phyloP scores from a whole-genome alignment of 2,888 invertebrate species.

The Eristalis tenax region DNA sequence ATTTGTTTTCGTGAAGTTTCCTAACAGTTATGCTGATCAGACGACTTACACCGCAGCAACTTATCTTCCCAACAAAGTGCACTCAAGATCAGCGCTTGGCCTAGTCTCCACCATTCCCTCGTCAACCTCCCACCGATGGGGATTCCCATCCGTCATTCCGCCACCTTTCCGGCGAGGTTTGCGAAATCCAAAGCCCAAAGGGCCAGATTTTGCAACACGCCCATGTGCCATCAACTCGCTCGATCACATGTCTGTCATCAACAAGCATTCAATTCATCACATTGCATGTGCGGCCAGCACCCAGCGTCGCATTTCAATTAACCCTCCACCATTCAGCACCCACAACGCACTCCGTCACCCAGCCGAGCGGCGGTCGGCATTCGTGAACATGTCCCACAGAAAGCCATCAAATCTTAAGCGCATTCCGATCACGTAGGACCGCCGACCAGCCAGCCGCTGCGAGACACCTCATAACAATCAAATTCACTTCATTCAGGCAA shows the following conservation, averaged over 20 bases:
- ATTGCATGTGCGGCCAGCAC: neutral
- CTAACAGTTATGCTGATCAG: neutral
- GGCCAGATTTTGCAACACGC: neutral
- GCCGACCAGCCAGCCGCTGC: conserved; percentile 14
- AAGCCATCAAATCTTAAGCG: conserved; percentile 22
- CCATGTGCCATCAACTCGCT: neutral
- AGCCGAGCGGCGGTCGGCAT: neutral
- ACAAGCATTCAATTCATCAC: neutral
- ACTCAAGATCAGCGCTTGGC: neutral
- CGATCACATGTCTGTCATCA: neutral
- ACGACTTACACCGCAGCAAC: neutral
- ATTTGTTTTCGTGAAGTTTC: no score
- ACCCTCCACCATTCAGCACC: neutral
- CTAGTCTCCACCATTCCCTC: neutral
- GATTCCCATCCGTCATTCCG: neutral
- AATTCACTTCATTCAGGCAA: conserved; percentile 54
- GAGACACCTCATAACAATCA: conserved; percentile 69
- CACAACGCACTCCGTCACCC: neutral
- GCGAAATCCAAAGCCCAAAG: neutral
- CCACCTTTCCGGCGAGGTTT: neutral
- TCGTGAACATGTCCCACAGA: neutral
- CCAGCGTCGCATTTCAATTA: neutral
- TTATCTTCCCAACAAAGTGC: neutral
- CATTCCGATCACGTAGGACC: conserved; percentile 60
- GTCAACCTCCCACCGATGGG: neutral